Base-by-base conservation (phyloP, 2,113 vertebrate genomes). In the Hymenochirus boettgeri region DNA sequence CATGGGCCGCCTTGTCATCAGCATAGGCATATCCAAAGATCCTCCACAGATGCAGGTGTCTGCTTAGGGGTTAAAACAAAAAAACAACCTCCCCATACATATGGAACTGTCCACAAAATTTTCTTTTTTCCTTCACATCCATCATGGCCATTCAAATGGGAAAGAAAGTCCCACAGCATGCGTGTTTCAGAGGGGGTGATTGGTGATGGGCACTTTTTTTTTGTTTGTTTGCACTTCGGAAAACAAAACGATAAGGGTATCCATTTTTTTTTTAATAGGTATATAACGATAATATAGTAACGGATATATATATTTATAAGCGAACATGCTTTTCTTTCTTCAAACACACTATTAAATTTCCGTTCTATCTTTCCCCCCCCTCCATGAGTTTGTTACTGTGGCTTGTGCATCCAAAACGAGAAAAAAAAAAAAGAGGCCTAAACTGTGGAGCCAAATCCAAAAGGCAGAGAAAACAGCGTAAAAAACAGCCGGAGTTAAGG, bases 231-330 rank as follows among this genome's bases (percentile, higher is more conserved):
- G n/a, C n/a, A n/a, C n/a, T n/a, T n/a, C n/a, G n/a, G 29, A 10
- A 31, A 31, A 31, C 10, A 31, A 31, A 31, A 31, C 29, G 5
- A 10, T 31, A 15, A 42, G 24, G 57, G 56, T 27, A 51, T 35
- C 23, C 21, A 18, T 47, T 31, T 56, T 56, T 31, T n/a, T 52
- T 66, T 66, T 58, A 66, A 66, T 66, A 66, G 64, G 55, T 59
- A 66, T 66, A 66, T 50, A 66, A 66, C 64, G 58, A 66, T 66
- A 66, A 66, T 66, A 58, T 52, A 47, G 57, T n/a, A n/a, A n/a
- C n/a, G 39, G 58, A 51, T 58, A 66, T 62, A 50, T 62, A 48
- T 58, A 51, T 66, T 65, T 48, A 48, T 56, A 66, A 66, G 64
- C 64, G 26, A 66, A 66, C 64, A 66, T 66, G 64, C 64, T 66